These are phyloP conservation scores for Drosophila macrospina DNA, from an alignment of 2,888 invertebrate genomes.

Conservation along the genomic window DNA sequence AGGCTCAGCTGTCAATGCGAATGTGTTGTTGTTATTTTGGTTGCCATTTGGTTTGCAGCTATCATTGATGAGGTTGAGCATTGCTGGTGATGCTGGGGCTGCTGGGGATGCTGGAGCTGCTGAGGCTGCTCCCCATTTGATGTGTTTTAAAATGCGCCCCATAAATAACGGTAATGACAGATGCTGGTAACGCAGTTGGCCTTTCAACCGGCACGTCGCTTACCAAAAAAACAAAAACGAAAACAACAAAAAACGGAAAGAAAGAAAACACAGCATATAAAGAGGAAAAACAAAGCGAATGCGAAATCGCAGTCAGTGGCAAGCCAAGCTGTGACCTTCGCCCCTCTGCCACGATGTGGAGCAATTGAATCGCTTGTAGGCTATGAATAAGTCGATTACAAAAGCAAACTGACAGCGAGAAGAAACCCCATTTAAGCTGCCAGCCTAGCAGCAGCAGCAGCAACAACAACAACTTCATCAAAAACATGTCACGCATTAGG, in stretches of 20 bases:
- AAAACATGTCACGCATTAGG: conserved; percentile 34
- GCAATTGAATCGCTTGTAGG: conserved; percentile 73
- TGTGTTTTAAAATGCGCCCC: conserved; percentile 64
- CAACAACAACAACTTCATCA: conserved; percentile 13
- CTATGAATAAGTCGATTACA: conserved; percentile 80
- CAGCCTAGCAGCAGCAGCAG: conserved; percentile 5
- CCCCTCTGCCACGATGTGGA: not conserved
- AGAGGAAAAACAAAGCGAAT: conserved; percentile 49
- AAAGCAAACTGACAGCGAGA: conserved; percentile 57
- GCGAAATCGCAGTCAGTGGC: conserved; percentile 43
- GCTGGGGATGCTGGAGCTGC: too few species aligned
- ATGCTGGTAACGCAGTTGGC: conserved; percentile 54
- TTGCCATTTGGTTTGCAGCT: conserved; percentile 25
- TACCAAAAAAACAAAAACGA: conserved; percentile 9
- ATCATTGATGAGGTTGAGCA: conserved; percentile 56
- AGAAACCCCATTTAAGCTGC: conserved; percentile 10
- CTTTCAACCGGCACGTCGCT: conserved; percentile 27
- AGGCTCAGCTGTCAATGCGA: conserved; percentile 56
- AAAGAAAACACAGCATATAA: not conserved
- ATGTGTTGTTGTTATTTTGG: conserved; percentile 30
- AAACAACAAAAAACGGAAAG: conserved; percentile 1
- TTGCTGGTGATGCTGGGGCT: conserved; percentile 7
- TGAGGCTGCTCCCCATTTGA: conserved; percentile 38
- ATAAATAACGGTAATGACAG: conserved; percentile 69
- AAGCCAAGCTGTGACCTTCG: conserved; percentile 38